These are phyloP conservation scores for Danaus plexippus DNA, from an alignment of 1,140 invertebrate genomes.

Conservation along the genomic window DNA sequence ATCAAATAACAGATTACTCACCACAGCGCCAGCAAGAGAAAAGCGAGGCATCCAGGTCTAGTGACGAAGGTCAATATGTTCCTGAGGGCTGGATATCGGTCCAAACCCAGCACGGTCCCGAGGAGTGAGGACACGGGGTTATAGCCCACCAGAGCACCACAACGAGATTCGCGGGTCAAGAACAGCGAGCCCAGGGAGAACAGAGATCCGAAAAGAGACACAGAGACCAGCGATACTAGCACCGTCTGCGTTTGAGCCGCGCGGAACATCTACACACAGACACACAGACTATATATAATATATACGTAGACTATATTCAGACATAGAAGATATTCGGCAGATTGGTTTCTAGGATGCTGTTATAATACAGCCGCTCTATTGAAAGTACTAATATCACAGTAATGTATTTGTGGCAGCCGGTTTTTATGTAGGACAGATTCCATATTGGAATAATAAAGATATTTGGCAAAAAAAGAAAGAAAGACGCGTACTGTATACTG, in stretches of 20 bases:
- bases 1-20: constrained; percentile 31
- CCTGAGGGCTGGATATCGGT: constrained; percentile 48
- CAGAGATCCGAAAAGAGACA: constrained; percentile 74
- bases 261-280: constrained; percentile 73
- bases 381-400: too few relatives aligned
- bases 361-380: too few relatives aligned
- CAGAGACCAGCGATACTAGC: constrained; percentile 77
- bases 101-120: constrained; percentile 63
- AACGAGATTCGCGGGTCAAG: constrained; percentile 67
- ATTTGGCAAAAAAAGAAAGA: too few relatives aligned
- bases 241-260: constrained; percentile 81
- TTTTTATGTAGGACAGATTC: too few relatives aligned
- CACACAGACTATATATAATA: not conserved
- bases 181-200: constrained; percentile 75
- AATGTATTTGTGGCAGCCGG: too few relatives aligned
- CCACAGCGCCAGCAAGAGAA: constrained; percentile 72
- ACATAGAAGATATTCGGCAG: too few relatives aligned
- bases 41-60: constrained; percentile 71
- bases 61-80: constrained; percentile 58
- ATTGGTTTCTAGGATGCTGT: too few relatives aligned
- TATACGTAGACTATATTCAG: too few relatives aligned
- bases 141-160: constrained; percentile 74
- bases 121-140: constrained; percentile 68
- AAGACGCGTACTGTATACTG: too few relatives aligned
- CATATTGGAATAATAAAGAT: too few relatives aligned